phyloP scores from a whole-genome alignment of 2,113 vertebrate genomes.

The Brachionichthys hirsutus region DNA sequence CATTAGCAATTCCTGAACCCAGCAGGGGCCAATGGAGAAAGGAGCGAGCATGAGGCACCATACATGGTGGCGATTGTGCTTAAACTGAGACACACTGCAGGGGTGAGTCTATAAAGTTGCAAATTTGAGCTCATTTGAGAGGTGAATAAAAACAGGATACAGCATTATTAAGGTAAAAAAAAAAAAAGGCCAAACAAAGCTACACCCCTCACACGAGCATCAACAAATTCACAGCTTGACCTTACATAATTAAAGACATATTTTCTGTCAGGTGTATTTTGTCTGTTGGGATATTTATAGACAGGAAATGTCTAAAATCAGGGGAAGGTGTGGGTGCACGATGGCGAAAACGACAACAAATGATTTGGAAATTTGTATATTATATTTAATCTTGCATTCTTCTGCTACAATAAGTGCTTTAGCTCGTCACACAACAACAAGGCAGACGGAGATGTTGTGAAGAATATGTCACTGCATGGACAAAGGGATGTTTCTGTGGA shows the following conservation, averaged over 20 bases:
- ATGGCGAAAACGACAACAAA: neutral
- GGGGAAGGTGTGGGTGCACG: neutral
- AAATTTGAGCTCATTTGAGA: constrained; percentile 5
- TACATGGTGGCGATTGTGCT: constrained; percentile 13
- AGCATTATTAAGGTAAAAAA: neutral
- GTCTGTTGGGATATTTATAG: neutral
- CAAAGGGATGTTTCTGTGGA: constrained; percentile 22
- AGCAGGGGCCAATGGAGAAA: constrained; percentile 23
- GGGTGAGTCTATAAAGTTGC: neutral
- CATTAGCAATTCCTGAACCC: constrained; percentile 50
- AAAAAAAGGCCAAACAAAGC: neutral
- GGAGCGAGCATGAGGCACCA: constrained; percentile 15
- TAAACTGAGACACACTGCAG: constrained; percentile 13
- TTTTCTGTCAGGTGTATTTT: constrained; percentile 21
- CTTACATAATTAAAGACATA: constrained; percentile 11
- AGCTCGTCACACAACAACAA: neutral
- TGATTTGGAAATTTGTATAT: constrained; percentile 14
- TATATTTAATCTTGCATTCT: constrained; percentile 5
- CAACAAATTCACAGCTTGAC: constrained; percentile 30
- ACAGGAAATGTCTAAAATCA: neutral
- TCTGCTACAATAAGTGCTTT: neutral
- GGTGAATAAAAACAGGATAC: neutral
- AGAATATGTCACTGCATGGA: constrained; percentile 9
- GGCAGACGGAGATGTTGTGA: neutral
- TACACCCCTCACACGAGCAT: constrained; percentile 8